phyloP scores from a whole-genome alignment of 2,797 vertebrate species.

The Gorsachius magnificus region DNA sequence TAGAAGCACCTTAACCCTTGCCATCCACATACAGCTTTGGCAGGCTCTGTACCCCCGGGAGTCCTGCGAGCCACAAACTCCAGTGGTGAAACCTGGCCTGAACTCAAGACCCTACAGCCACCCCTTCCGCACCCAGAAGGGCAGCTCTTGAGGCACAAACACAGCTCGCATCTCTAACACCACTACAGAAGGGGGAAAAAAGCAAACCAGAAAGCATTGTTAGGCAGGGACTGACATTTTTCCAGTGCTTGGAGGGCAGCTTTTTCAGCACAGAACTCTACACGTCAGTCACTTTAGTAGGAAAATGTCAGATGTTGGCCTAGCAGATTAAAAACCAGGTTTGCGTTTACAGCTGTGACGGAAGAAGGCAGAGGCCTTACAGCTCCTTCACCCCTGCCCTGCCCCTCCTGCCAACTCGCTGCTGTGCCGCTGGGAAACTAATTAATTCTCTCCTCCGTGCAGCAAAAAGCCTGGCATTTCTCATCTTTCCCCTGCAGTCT shows the following conservation, averaged over 20 bases:
- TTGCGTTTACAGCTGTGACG: background rate
- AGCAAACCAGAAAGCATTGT: background rate
- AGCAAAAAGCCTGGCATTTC: background rate
- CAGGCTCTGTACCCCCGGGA: background rate
- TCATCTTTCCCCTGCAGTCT: background rate
- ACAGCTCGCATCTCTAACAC: background rate
- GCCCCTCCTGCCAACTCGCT: background rate
- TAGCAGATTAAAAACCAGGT: background rate
- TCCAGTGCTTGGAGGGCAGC: background rate
- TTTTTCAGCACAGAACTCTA: background rate
- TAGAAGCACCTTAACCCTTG: background rate
- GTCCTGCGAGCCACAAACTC: background rate
- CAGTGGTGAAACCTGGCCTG: background rate
- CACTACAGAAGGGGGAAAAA: background rate
- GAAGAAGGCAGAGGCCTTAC: background rate
- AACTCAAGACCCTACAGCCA: background rate
- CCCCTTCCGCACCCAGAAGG: background rate
- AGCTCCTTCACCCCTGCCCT: background rate
- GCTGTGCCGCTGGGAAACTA: background rate
- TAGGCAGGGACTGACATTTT: background rate
- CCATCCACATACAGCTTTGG: background rate
- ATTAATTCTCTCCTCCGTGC: background rate
- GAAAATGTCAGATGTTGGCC: background rate
- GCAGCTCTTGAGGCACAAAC: background rate
- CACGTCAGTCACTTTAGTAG: background rate